A percentile compares a stretch with the other conserved stretches of the same genome.
Conservation (phyloP, 2,113 vertebrate species). For the Festucalex cinctus region DNA sequence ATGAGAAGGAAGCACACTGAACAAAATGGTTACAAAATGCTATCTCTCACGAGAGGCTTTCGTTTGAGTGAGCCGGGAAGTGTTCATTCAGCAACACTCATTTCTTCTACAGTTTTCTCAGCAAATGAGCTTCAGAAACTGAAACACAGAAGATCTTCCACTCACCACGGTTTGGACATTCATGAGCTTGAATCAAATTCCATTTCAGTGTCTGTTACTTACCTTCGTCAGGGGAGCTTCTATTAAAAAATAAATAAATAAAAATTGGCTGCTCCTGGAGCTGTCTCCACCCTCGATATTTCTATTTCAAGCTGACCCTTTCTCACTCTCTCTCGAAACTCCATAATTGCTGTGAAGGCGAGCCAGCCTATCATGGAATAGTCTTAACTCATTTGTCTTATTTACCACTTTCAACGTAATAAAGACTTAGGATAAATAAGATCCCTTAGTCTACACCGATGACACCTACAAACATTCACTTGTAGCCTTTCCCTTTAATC, state of each 20-base stretch:
- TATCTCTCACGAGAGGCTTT: constrained; percentile 49
- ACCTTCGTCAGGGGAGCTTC: constrained; percentile 4
- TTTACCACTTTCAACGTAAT: background rate
- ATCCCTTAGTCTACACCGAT: background rate
- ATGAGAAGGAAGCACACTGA: constrained; percentile 30
- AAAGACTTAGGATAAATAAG: background rate
- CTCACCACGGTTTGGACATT: constrained; percentile 7
- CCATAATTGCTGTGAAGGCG: constrained; percentile 1
- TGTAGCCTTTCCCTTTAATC: too few species aligned
- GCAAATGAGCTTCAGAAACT: constrained; percentile 12
- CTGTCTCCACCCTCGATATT: constrained; percentile 24
- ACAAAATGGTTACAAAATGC: constrained; percentile 24
- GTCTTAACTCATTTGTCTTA: background rate
- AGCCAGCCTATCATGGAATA: background rate
- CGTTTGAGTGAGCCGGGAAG: constrained; percentile 24
- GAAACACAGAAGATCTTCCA: constrained; percentile 4
- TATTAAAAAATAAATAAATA: constrained; percentile 47
- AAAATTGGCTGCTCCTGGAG: constrained; percentile 20
- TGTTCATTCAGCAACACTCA: constrained; percentile 25
- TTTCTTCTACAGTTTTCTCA: constrained; percentile 37
- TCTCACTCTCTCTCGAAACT: constrained; percentile 7
- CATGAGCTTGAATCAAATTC: constrained; percentile 15
- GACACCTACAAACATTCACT: background rate
- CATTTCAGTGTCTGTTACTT: constrained; percentile 20
- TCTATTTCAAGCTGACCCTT: constrained; percentile 58